Base-by-base conservation (phyloP, 1,140 invertebrate species). In the Drosophila tsacasi region DNA sequence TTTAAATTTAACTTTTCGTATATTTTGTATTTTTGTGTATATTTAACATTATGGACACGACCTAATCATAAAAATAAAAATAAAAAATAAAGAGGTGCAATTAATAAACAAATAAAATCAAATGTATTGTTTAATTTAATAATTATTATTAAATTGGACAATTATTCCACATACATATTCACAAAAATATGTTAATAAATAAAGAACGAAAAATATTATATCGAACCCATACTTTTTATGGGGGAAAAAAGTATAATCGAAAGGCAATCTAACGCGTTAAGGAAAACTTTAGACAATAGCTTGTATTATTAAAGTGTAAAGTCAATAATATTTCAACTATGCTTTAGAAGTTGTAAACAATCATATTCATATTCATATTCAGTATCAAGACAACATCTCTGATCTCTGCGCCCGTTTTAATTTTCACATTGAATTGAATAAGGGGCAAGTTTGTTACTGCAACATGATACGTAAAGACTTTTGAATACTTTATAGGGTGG, bases 131-230 rank as follows among this genome's bases (percentile, higher is more conserved):
- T 32, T 21, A 21, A 54, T 21, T 3, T 13, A 35, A 21, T 54
- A 54, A 54, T 54, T 49, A 25, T 17, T 54, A 54, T 54, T 35
- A 52, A 12, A 47, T 25, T 47, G 13, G 46, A 27, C 2, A 27
- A 27, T 17, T 50, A 27, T 0, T 15, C 9, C 8, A 27, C 15
- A 49, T 25, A 25, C 15, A 49, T 49, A 21, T 32, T 32, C 6
- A 54, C 6, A 13, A 5, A 54, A 21, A 32, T 54, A 54, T 54
- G 50, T 54, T 21, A 54, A 54, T 54, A 35, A 54, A 54, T 27
- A 30, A 54, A 32, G 9, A 30, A 50, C 12, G 10, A 50, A 50
- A n/a, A 50, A 10, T 6, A 12, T 3, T 17, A 27, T 27, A 12
- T 2, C 17, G 17, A 27, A 50, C 49, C 5, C 49, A 50, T 46